Percentiles rank a stretch among this genome's conserved stretches.
Evolutionary conservation across 2,797 vertebrate species (phyloP).

Genomic region (Neoniphon sammara): DNA sequence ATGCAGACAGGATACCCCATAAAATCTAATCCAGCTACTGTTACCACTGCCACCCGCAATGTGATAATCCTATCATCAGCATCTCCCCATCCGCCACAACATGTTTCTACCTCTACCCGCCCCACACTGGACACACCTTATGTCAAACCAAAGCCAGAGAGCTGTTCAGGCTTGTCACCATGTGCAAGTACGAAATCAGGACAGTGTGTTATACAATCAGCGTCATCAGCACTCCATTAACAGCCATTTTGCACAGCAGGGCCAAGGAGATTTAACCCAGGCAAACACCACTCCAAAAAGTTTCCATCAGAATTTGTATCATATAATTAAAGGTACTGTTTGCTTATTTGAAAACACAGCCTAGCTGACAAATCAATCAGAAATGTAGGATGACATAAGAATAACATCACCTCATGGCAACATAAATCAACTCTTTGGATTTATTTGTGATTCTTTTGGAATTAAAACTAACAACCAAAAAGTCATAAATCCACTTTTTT

Average conservation of each 20-base stretch:
- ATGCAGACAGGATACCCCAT: conserved; percentile 28
- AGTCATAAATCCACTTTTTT: conserved; percentile 2
- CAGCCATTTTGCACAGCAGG: too few species aligned
- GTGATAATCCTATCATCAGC: conserved; percentile 20
- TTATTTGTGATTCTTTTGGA: too few species aligned
- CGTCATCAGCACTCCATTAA: background rate
- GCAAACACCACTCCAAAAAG: background rate
- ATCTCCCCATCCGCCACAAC: conserved; percentile 1
- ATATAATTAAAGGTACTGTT: background rate
- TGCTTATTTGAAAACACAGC: background rate
- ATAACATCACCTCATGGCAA: background rate
- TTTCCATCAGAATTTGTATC: background rate
- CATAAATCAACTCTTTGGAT: too few species aligned
- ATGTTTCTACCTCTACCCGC: background rate
- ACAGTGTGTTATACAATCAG: conserved; percentile 20
- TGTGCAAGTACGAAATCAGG: conserved; percentile 16
- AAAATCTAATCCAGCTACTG: background rate
- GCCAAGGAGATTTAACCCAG: background rate
- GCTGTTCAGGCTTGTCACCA: conserved; percentile 11
- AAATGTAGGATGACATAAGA: background rate
- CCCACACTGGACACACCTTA: background rate
- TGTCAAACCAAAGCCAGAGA: background rate
- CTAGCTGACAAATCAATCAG: background rate
- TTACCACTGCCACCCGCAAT: conserved; percentile 5
- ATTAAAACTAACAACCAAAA: background rate